Evolutionary conservation across 1,140 invertebrate species (phyloP).

Genomic region (Teleopsis dalmanni): DNA sequence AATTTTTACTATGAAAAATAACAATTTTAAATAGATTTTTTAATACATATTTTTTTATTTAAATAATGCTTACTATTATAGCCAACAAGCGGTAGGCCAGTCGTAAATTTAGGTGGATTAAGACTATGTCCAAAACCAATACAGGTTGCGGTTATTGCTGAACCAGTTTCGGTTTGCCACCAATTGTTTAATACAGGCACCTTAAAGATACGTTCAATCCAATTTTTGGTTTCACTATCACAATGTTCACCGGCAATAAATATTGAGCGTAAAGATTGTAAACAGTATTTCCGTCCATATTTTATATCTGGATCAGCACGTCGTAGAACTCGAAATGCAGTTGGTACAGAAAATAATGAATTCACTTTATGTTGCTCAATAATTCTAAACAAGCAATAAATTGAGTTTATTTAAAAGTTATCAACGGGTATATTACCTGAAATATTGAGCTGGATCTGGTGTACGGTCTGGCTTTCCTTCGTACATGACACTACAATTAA

Average conservation of each 20-base stretch:
- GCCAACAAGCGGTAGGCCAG: constrained; percentile 72
- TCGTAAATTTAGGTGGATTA: constrained; percentile 57
- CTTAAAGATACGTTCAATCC: constrained; percentile 73
- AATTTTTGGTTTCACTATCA: constrained; percentile 81
- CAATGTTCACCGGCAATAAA: constrained; percentile 92
- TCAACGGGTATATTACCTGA: too few species aligned
- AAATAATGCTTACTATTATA: constrained; percentile 62
- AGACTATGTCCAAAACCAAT: constrained; percentile 59
- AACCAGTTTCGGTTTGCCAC: constrained; percentile 93
- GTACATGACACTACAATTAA: constrained; percentile 84
- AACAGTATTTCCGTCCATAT: constrained; percentile 60
- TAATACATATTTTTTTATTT: neutral
- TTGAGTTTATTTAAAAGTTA: too few species aligned
- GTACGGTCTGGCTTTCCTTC: constrained; percentile 93
- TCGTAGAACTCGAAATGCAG: constrained; percentile 73
- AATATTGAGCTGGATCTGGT: constrained; percentile 80
- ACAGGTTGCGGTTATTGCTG: constrained; percentile 77
- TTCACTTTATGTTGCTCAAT: constrained; percentile 80
- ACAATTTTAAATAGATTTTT: neutral
- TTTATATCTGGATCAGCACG: constrained; percentile 63
- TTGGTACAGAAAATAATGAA: constrained; percentile 82
- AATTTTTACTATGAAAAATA: constrained; percentile 57
- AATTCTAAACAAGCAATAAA: constrained; percentile 52
- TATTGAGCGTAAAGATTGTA: constrained; percentile 65
- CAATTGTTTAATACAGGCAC: constrained; percentile 87